phyloP scores from a whole-genome alignment of 2,797 vertebrate species.

The Okamejei kenojei region DNA sequence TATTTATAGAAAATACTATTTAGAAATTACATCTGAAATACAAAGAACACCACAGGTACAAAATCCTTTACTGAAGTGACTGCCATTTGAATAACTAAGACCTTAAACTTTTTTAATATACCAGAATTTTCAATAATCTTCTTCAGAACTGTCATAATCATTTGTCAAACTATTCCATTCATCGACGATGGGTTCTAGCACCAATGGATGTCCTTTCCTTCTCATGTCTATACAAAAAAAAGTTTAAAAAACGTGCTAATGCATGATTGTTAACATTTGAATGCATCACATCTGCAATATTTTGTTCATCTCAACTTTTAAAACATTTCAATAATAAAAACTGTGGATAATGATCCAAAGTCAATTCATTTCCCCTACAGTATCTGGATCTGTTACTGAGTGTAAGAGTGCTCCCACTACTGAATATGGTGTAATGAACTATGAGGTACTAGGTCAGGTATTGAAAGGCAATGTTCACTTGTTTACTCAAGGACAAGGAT shows the following conservation, averaged over 20 bases:
- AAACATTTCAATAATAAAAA: not conserved
- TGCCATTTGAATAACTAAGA: not conserved
- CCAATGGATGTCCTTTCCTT: not conserved
- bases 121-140: constrained; percentile 12
- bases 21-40: not conserved
- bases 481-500: not conserved
- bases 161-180: not conserved
- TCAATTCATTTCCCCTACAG: not conserved
- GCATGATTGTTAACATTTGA: not conserved
- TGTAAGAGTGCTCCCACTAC: too few relatives aligned
- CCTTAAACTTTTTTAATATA: not conserved
- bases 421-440: not conserved
- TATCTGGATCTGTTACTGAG: not conserved
- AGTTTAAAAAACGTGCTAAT: not conserved
- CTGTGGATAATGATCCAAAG: not conserved
- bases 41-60: not conserved
- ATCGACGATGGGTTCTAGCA: constrained; percentile 4
- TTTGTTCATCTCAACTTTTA: not conserved
- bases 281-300: not conserved
- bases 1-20: not conserved
- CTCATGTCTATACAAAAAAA: not conserved
- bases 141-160: constrained; percentile 25
- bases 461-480: not conserved
- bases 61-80: not conserved
- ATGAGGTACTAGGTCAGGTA: not conserved